Evolutionary conservation across 2,113 vertebrate species (phyloP), one percentile per base, ranked within the genome.

Genomic region (Conger conger): DNA sequence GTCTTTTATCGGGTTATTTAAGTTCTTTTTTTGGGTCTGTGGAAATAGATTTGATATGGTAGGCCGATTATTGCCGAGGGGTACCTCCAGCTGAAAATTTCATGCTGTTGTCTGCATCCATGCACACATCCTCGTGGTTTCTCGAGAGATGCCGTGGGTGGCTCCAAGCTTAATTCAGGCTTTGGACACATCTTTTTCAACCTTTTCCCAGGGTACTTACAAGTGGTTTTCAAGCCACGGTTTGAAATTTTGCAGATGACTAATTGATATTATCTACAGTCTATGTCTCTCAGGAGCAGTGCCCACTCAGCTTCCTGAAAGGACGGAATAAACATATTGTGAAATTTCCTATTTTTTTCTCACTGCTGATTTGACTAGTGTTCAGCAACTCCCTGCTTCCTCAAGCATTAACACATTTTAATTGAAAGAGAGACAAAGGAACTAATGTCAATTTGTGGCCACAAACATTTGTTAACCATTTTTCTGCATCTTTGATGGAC

Each of bases 151-250:
- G 9, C 27, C 42, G 38, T 54, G 42, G 68, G 73, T 40, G 45
- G 40, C 13, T 83, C 18, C 42, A 23, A 1, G 16, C 45, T 83
- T 36, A 83, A 15, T 77, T 23, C 27, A 77, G 76, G 82, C 82
- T 77, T 53, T 20, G 76, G 77, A 60, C n/a, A 79, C 35, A 13
- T 35, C 77, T 13, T 17, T 77, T 53, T 17, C 3, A 78, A 79
- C 77, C 30, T 80, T 84, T 78, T 57, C 20, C 30, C 30, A 78
- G 35, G 50, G 53, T 54, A 79, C 80, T 84, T 84, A 73, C 33
- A 78, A 42, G 82, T n/a, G n/a, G n/a, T n/a, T n/a, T n/a, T n/a
- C n/a, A n/a, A 73, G 42, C 36, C 18, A 30, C 76, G 37, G n/a
- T 78, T 57, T 84, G 50, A 84, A 50, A 57, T 23, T 60, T 63